A percentile compares a stretch with the other conserved stretches of the same genome.
These are phyloP conservation scores for Metalampra italica DNA, from an alignment of 2,888 invertebrate species.

Conservation along the genomic window DNA sequence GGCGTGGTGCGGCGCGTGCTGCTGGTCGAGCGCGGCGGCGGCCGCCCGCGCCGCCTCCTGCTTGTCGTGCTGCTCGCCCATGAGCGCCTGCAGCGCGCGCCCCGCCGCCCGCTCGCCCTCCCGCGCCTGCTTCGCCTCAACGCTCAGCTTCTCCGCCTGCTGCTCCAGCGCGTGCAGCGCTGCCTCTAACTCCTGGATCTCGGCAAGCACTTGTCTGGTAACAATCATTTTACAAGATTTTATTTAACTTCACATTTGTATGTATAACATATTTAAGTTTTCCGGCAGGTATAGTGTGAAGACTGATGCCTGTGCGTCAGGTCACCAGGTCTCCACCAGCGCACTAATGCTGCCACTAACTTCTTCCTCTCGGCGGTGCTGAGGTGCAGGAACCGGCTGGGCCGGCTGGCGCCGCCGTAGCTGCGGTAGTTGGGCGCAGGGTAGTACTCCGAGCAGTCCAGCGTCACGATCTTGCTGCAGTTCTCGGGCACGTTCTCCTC, in stretches of 20 bases:
- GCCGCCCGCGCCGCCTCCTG: conserved; percentile 46
- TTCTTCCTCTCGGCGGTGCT: conserved; percentile 77
- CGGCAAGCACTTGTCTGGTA: conserved; percentile 44
- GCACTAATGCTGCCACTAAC: background rate
- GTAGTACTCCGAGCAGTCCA: conserved; percentile 82
- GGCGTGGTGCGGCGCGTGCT: conserved; percentile 46
- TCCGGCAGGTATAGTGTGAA: too few relatives aligned
- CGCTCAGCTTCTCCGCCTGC: conserved; percentile 44
- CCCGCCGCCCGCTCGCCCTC: conserved; percentile 51
- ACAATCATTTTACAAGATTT: background rate
- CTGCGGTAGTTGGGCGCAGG: conserved; percentile 88
- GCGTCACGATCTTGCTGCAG: conserved; percentile 82
- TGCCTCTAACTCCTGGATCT: conserved; percentile 52
- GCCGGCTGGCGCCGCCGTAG: conserved; percentile 80
- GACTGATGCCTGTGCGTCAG: background rate
- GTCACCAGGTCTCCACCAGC: background rate
- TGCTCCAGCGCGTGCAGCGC: conserved; percentile 38
- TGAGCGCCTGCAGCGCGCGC: conserved; percentile 41
- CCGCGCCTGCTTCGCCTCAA: conserved; percentile 46
- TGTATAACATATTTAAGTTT: too few relatives aligned
- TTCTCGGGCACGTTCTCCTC: conserved; percentile 82
- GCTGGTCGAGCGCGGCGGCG: conserved; percentile 40
- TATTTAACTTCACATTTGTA: too few relatives aligned
- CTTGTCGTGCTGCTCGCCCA: conserved; percentile 40
- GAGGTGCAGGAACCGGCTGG: conserved; percentile 81